Evolutionary conservation across 2,888 invertebrate species (phyloP).

Genomic region (Amphipyra berbera): DNA sequence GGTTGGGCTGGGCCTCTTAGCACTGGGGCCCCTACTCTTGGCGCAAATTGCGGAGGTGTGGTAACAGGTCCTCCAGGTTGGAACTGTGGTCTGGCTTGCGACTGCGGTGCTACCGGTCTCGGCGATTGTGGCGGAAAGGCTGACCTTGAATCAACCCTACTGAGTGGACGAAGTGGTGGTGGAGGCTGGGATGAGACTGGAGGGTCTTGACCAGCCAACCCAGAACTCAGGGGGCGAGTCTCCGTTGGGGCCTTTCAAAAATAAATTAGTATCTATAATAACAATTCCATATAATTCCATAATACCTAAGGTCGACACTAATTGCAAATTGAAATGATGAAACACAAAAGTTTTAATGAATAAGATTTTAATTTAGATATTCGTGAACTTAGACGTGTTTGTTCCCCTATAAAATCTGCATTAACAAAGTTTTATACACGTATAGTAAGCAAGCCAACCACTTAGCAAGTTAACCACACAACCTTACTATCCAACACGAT

Average conservation of each 20-base stretch:
- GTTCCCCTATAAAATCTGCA: slow-evolving; percentile 15
- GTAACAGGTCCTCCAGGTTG: slow-evolving; percentile 85
- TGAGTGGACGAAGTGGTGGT: slow-evolving; percentile 78
- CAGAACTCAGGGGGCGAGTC: slow-evolving; percentile 73
- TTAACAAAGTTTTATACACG: slow-evolving; percentile 22
- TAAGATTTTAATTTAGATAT: slow-evolving; percentile 50
- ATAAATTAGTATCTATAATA: slow-evolving; percentile 50
- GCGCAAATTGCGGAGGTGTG: slow-evolving; percentile 74
- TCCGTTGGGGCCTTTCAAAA: slow-evolving; percentile 80
- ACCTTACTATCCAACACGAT: no score
- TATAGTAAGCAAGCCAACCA: slow-evolving; percentile 10
- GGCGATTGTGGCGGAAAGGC: slow-evolving; percentile 74
- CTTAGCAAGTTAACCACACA: slow-evolving; percentile 21
- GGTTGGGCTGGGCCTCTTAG: slow-evolving; percentile 74
- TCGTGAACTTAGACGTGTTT: slow-evolving; percentile 9
- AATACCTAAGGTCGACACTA: slow-evolving; percentile 4
- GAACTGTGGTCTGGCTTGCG: slow-evolving; percentile 80
- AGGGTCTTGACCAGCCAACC: slow-evolving; percentile 70
- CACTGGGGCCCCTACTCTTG: slow-evolving; percentile 75
- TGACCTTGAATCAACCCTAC: slow-evolving; percentile 81
- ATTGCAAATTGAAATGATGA: slow-evolving; percentile 16
- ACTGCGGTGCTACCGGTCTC: slow-evolving; percentile 73
- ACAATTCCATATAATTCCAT: background rate
- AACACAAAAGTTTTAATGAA: slow-evolving; percentile 36
- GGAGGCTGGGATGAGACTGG: slow-evolving; percentile 70